Evolutionary conservation across 2,888 invertebrate species (phyloP).

Genomic region (Chaitophorus viminalis): DNA sequence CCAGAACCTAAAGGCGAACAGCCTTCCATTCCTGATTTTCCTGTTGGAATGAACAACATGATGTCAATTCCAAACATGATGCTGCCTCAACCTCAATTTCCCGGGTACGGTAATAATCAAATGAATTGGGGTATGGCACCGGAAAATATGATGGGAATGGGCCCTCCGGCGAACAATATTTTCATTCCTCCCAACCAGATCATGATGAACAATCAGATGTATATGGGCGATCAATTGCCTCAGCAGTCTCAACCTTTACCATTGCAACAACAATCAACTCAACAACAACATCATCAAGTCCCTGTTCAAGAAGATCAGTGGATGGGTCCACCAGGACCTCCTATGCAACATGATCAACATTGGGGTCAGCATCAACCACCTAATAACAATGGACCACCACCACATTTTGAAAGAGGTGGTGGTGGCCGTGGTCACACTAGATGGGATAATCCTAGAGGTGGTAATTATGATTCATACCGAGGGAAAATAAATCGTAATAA

Average conservation of each 20-base stretch:
- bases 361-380: constrained; percentile 52
- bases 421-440: constrained; percentile 36
- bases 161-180: constrained; percentile 43
- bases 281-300: constrained; percentile 9
- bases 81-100: constrained; percentile 52
- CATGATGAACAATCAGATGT: constrained; percentile 58
- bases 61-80: constrained; percentile 57
- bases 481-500: constrained; percentile 56
- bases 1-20: constrained; percentile 79
- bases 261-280: background rate
- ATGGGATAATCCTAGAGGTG: constrained; percentile 55
- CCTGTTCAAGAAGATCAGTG: constrained; percentile 49
- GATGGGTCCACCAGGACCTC: constrained; percentile 42
- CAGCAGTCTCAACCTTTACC: constrained; percentile 10
- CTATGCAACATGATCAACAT: constrained; percentile 55
- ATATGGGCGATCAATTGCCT: constrained; percentile 46
- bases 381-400: constrained; percentile 31
- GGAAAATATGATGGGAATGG: constrained; percentile 49
- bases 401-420: constrained; percentile 38
- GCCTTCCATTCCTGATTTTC: constrained; percentile 27
- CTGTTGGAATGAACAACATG: constrained; percentile 43
- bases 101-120: constrained; percentile 19
- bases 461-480: constrained; percentile 50
- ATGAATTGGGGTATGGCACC: constrained; percentile 53
- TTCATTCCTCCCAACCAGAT: constrained; percentile 40